These are phyloP conservation scores for Cataglyphis livida DNA, from an alignment of 2,888 invertebrate genomes.

Conservation along the genomic window DNA sequence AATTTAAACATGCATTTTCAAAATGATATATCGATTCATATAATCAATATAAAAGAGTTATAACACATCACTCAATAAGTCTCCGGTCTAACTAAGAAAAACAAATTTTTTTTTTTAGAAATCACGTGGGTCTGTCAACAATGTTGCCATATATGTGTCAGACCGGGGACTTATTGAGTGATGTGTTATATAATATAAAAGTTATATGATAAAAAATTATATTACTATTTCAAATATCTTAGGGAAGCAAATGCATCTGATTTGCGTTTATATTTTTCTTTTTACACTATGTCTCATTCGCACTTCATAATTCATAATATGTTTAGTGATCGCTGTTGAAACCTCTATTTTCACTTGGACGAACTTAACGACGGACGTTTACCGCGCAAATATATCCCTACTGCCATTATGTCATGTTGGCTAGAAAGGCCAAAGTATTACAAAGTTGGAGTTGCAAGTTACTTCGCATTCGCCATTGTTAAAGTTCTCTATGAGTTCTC, in stretches of 20 bases:
- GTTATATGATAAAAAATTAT: background rate
- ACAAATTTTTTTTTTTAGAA: too few relatives aligned
- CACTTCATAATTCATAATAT: conserved; percentile 40
- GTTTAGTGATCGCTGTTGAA: conserved; percentile 67
- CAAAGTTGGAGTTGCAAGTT: conserved; percentile 49
- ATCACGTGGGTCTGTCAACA: too few relatives aligned
- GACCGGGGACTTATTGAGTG: too few relatives aligned
- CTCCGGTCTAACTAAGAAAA: too few relatives aligned
- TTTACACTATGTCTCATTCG: background rate
- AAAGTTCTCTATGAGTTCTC: conserved; percentile 5
- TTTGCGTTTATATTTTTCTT: background rate
- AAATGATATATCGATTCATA: background rate
- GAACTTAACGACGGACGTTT: conserved; percentile 71
- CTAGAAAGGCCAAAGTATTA: conserved; percentile 60
- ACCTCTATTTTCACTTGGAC: conserved; percentile 62
- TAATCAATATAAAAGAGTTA: background rate
- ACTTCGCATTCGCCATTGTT: conserved; percentile 16
- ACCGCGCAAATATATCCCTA: conserved; percentile 64
- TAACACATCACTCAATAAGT: too few relatives aligned
- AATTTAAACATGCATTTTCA: background rate
- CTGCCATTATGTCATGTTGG: conserved; percentile 61
- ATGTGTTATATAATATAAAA: background rate
- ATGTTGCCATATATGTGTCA: too few relatives aligned
- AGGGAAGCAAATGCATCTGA: background rate
- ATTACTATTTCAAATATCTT: background rate